Conservation (phyloP, 2,888 invertebrate genomes). For the Rotaria macrura region DNA sequence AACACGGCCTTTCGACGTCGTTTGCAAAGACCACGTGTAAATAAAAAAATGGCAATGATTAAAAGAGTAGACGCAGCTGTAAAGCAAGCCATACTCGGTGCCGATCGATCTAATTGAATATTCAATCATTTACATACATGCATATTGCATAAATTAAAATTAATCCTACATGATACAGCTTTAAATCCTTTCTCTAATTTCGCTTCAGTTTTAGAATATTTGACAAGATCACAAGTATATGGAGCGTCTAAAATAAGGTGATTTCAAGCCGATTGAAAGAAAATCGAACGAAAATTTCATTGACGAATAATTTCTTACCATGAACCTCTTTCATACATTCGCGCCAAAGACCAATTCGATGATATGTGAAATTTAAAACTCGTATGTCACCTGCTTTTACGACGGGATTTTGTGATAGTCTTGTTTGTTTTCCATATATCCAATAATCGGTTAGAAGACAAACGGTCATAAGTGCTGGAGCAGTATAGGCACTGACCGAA, state of each 20-base stretch:
- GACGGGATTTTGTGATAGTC: neutral
- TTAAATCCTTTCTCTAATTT: constrained; percentile 13
- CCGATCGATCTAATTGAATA: neutral
- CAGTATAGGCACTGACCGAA: constrained; percentile 31
- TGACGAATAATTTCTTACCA: neutral
- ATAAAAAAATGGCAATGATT: neutral
- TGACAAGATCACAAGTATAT: neutral
- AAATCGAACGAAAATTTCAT: no score
- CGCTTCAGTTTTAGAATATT: constrained; percentile 4
- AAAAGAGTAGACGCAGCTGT: neutral
- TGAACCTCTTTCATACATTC: neutral
- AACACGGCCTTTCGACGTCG: constrained; percentile 14
- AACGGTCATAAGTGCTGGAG: constrained; percentile 25
- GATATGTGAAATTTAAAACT: neutral
- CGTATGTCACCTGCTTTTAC: neutral
- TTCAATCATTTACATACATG: neutral
- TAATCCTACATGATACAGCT: constrained; percentile 15
- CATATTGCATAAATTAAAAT: neutral
- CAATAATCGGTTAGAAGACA: constrained; percentile 27
- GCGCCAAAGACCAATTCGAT: constrained; percentile 15
- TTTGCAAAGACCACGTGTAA: constrained; percentile 13
- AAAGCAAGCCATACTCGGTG: constrained; percentile 15
- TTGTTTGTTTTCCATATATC: constrained; percentile 20
- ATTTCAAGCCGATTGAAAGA: no score
- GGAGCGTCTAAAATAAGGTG: neutral